phyloP scores from a whole-genome alignment of 2,888 invertebrate genomes.

The Acronicta alni region DNA sequence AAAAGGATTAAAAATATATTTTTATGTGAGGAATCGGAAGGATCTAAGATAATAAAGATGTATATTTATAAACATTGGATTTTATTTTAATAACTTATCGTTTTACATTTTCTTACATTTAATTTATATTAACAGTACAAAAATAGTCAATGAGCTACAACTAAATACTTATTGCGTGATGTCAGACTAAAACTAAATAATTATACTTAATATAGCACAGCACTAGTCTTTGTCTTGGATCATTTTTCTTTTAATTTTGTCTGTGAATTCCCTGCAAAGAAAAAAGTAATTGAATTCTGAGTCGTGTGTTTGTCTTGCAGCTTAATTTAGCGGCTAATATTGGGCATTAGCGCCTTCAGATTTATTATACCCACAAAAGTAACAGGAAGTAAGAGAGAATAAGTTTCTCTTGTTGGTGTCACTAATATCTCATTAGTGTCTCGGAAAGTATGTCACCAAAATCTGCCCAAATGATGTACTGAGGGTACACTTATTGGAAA shows the following conservation, averaged over 20 bases:
- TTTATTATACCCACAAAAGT: too few species aligned
- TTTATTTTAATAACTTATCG: conserved; percentile 62
- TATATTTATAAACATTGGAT: conserved; percentile 51
- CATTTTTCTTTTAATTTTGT: conserved; percentile 83
- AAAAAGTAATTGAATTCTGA: conserved; percentile 3
- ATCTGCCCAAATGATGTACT: too few species aligned
- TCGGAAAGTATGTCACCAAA: too few species aligned
- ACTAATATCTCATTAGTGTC: too few species aligned
- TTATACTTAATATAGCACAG: conserved; percentile 59
- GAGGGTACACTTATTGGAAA: too few species aligned
- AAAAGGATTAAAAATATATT: neutral
- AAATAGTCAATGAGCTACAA: conserved; percentile 71
- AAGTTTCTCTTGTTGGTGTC: too few species aligned
- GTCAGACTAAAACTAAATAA: conserved; percentile 69
- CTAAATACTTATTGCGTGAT: conserved; percentile 75
- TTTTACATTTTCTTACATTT: conserved; percentile 47
- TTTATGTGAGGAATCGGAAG: conserved; percentile 10
- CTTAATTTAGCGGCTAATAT: too few species aligned
- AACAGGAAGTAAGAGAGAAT: too few species aligned
- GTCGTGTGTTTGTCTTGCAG: too few species aligned
- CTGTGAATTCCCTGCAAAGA: conserved; percentile 82
- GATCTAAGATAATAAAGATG: conserved; percentile 35
- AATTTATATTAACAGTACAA: conserved; percentile 68
- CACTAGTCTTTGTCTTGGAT: conserved; percentile 66
- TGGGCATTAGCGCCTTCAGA: too few species aligned